phyloP scores from a whole-genome alignment of 2,888 invertebrate species.

The Bugulina stolonifera region DNA sequence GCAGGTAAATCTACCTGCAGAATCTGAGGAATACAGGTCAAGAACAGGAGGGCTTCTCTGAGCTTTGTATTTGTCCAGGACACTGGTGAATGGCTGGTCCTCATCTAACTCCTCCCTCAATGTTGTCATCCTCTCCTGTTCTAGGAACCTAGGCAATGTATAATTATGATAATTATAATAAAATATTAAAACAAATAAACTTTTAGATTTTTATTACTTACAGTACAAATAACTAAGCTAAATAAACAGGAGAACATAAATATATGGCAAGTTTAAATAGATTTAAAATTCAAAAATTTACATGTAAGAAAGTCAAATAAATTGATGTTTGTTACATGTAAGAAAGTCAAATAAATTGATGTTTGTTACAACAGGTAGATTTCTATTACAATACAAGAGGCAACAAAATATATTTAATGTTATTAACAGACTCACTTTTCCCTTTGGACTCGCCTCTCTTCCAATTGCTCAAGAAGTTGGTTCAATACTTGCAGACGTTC shows the following conservation, averaged over 20 bases:
- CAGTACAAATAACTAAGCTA: too few relatives aligned
- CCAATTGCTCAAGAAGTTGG: not conserved
- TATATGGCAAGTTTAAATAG: too few relatives aligned
- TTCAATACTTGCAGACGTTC: not conserved
- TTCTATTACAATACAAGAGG: not conserved
- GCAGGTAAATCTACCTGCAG: not conserved
- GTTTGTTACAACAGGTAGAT: not conserved
- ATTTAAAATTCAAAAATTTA: too few relatives aligned
- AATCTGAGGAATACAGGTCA: conserved; percentile 1
- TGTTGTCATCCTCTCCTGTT: conserved; percentile 10
- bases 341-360: too few relatives aligned
- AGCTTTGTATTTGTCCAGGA: not conserved
- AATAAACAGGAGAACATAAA: too few relatives aligned
- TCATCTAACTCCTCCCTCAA: not conserved
- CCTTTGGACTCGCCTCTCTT: not conserved
- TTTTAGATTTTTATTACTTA: too few relatives aligned
- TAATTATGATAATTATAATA: too few relatives aligned
- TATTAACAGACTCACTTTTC: not conserved
- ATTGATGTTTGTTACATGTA: too few relatives aligned
- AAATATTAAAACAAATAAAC: too few relatives aligned
- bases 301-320: too few relatives aligned
- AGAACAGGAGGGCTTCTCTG: not conserved
- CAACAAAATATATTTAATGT: not conserved
- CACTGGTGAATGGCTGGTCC: not conserved
- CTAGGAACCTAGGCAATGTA: too few relatives aligned